Base-by-base conservation (phyloP, 2,888 invertebrate species). In the Pyrochroa serraticornis region DNA sequence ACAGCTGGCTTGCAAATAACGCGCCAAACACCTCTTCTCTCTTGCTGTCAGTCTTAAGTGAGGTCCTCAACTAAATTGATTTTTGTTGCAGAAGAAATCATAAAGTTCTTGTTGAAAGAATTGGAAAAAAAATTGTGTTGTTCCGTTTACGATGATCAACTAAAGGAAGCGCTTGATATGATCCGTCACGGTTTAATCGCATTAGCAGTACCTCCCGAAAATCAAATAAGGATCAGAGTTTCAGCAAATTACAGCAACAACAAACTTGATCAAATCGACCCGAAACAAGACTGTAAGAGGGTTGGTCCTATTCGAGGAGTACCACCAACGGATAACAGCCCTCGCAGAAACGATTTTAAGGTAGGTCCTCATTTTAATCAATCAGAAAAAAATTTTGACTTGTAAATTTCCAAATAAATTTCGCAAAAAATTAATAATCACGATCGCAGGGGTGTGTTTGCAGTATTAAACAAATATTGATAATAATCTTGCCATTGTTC, bases 1-100 rank as follows among this genome's bases (percentile, higher is more conserved):
- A 72, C 73, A 74, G 73, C 71, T 73, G 74, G 70, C 69, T 68
- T 46, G 42, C 52, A 46, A 56, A 60, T 63, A 66, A 68, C 65
- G 65, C 58, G 63, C 62, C 63, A 66, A 67, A 52, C 57, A 63
- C 67, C 64, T 59, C 38, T 56, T 62, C 54, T 63, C 60, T 60
- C 63, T 61, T 65, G 62, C 60, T 58, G 49, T 60, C 62, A 49
- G 47, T n/a, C 58, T 64, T 46, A 60, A 60, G 37, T 35, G 14
- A 48, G 48, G 37, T 48, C 43, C 48, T 43, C 42, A 46, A 51
- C 45, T 50, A 39, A 34, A 46, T 57, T 51, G 39, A 38, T 34
- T 57, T 46, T 53, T 58, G 45, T 56, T 56, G 43, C 52, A 58
- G 58, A 58, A 7, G 45, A 53, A 39, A 47, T 58, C 43, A 39